Conservation (phyloP, 2,113 vertebrate species). For the Nymphicus hollandicus region DNA sequence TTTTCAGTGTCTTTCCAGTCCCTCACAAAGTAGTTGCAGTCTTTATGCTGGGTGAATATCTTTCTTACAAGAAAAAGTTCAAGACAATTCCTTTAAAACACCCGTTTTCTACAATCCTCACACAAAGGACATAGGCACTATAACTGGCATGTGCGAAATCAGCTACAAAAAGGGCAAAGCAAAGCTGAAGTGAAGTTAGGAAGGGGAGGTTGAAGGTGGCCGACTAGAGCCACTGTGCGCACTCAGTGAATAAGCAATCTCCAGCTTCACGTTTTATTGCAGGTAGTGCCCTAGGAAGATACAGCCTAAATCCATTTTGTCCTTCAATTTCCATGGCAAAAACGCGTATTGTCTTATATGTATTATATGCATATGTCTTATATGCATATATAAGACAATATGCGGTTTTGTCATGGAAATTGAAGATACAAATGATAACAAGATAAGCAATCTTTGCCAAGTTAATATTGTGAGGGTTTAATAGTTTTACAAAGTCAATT, state of each 20-base stretch:
- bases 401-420: background rate
- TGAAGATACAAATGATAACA: background rate
- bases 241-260: fast-evolving
- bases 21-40: background rate
- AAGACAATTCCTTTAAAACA: background rate
- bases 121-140: background rate
- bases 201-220: background rate
- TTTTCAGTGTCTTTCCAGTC: background rate
- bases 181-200: background rate
- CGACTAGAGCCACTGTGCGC: background rate
- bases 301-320: background rate
- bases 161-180: background rate
- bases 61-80: background rate
- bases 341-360: background rate
- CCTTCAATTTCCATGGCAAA: background rate
- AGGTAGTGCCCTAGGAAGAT: background rate
- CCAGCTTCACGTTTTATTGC: background rate
- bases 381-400: background rate
- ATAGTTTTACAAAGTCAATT: background rate
- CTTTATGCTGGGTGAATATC: fast-evolving
- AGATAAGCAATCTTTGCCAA: background rate
- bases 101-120: background rate
- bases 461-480: fast-evolving
- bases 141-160: background rate
- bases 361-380: background rate